phyloP scores from a whole-genome alignment of 2,797 vertebrate genomes.

The Crenuchus spilurus region DNA sequence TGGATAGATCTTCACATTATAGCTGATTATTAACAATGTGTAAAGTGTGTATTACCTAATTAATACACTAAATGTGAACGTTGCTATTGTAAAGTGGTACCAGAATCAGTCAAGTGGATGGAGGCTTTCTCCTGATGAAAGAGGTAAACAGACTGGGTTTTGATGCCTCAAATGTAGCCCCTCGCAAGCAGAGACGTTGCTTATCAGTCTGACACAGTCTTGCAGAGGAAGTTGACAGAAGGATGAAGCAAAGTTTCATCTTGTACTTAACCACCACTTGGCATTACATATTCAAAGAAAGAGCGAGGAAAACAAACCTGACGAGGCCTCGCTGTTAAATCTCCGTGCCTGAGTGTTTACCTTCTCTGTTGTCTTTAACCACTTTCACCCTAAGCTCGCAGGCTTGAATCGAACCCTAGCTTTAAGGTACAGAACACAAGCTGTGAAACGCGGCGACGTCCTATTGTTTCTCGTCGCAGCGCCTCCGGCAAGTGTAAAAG shows the following conservation, averaged over 20 bases:
- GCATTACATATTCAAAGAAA: conserved; percentile 2
- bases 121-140: not conserved
- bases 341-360: conserved; percentile 43
- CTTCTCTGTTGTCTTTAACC: conserved; percentile 49
- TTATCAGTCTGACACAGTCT: conserved; percentile 12
- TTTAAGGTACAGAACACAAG: conserved; percentile 56
- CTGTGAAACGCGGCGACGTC: conserved; percentile 59
- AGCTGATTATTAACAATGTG: no score
- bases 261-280: conserved; percentile 5
- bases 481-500: conserved; percentile 74
- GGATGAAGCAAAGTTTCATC: not conserved
- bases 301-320: conserved; percentile 21
- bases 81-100: no score
- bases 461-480: conserved; percentile 70
- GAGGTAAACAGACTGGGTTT: no score
- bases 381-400: conserved; percentile 38
- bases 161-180: not conserved
- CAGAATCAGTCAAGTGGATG: no score
- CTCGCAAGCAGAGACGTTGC: not conserved
- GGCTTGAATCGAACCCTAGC: conserved; percentile 45
- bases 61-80: no score
- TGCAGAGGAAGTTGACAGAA: not conserved
- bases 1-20: no score
- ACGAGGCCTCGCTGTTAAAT: conserved; percentile 42
- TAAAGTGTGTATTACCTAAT: no score